phyloP scores from a whole-genome alignment of 2,113 vertebrate species.

The Irena cyanogastra region DNA sequence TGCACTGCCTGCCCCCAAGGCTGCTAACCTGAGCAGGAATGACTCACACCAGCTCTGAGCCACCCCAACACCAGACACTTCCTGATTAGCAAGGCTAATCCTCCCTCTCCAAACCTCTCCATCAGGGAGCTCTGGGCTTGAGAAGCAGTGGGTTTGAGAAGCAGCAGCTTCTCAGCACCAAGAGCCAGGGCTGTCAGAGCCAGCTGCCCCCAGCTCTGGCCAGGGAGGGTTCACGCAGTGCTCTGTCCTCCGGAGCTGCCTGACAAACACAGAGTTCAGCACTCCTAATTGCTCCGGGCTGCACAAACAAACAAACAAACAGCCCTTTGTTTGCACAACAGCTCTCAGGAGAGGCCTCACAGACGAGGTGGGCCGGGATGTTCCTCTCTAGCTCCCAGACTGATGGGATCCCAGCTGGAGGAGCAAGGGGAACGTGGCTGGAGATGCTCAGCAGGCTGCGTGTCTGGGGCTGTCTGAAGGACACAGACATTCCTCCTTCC shows the following conservation, averaged over 20 bases:
- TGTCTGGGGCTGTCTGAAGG: neutral
- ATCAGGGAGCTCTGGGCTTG: neutral
- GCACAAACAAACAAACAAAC: neutral
- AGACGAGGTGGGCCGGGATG: neutral
- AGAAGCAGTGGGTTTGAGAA: neutral
- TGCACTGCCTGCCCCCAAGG: neutral
- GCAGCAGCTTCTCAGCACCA: neutral
- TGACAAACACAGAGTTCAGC: neutral
- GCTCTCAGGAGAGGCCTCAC: neutral
- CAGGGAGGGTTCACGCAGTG: neutral
- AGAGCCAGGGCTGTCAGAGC: neutral
- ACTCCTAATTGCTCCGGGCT: neutral
- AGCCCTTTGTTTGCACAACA: neutral
- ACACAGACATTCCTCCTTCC: neutral
- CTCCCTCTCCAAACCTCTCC: neutral
- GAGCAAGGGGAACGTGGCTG: accelerated
- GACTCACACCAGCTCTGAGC: neutral
- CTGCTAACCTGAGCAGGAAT: neutral
- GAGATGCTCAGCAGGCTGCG: neutral
- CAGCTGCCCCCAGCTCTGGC: neutral
- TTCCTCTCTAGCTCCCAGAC: neutral
- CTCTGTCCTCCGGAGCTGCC: neutral
- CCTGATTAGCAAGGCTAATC: neutral
- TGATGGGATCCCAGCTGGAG: neutral
- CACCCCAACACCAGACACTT: neutral